Evolutionary conservation across 2,888 invertebrate genomes (phyloP).

Genomic region (Ophion obscuratus): DNA sequence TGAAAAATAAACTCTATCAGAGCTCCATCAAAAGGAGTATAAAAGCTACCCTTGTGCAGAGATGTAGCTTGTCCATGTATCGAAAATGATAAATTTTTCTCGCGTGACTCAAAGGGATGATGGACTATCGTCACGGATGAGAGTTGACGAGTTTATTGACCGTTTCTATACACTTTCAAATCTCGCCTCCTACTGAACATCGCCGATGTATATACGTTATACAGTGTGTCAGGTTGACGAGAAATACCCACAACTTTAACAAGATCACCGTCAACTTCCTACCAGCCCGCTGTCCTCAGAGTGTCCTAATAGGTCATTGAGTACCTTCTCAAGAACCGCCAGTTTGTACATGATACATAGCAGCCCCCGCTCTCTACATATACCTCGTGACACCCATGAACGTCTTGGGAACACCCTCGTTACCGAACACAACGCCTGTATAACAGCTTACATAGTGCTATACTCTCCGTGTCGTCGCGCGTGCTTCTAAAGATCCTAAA

Average conservation of each 20-base stretch:
- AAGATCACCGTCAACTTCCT: slow-evolving; percentile 65
- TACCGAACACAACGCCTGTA: slow-evolving; percentile 39
- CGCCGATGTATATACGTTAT: slow-evolving; percentile 24
- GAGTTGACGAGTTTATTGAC: slow-evolving; percentile 73
- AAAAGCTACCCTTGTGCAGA: background rate
- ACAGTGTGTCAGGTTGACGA: slow-evolving; percentile 30
- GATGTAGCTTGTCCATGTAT: slow-evolving; percentile 34
- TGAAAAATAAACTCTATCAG: background rate
- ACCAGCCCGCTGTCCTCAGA: slow-evolving; percentile 66
- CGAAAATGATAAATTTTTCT: slow-evolving; percentile 53
- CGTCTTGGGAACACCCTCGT: slow-evolving; percentile 58
- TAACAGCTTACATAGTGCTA: slow-evolving; percentile 28
- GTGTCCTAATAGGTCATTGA: slow-evolving; percentile 71
- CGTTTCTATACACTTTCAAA: slow-evolving; percentile 37
- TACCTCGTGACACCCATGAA: slow-evolving; percentile 51
- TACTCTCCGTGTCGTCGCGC: background rate
- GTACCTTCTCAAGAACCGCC: slow-evolving; percentile 63
- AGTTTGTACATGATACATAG: slow-evolving; percentile 68
- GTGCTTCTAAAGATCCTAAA: slow-evolving; percentile 31
- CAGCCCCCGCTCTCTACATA: slow-evolving; percentile 50
- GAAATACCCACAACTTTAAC: slow-evolving; percentile 55
- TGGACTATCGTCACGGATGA: slow-evolving; percentile 70
- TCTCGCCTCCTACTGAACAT: slow-evolving; percentile 36
- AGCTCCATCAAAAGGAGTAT: background rate
- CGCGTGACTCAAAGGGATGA: slow-evolving; percentile 61